Conservation (phyloP, 2,113 vertebrate species). For the Probosciger aterrimus region DNA sequence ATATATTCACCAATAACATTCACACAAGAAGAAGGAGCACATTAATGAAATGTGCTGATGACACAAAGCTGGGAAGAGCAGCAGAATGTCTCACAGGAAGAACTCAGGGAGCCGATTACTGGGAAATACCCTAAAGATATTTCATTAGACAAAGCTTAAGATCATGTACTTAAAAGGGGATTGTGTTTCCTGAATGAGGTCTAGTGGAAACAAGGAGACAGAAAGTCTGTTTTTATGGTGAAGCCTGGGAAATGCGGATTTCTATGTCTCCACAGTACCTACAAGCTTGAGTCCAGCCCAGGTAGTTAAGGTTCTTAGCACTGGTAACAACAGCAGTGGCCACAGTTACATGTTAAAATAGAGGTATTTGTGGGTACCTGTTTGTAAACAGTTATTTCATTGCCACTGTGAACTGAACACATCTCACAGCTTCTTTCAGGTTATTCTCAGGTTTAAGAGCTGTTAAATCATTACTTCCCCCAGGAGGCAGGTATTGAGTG, state of each 20-base stretch:
- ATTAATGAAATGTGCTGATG: neutral
- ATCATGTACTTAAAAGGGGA: slow-evolving; percentile 3
- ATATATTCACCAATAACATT: neutral
- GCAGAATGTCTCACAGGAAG: slow-evolving; percentile 16
- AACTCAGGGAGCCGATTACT: neutral
- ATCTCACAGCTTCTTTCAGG: neutral
- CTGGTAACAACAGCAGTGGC: neutral
- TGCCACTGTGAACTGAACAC: neutral
- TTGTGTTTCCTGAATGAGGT: slow-evolving; percentile 23
- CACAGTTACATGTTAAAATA: neutral
- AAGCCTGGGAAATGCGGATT: neutral
- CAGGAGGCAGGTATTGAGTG: neutral
- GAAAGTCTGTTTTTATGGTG: neutral
- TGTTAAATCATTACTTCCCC: neutral
- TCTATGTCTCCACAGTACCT: neutral
- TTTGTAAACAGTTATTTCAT: neutral
- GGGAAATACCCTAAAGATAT: slow-evolving; percentile 39
- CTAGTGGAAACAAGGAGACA: neutral
- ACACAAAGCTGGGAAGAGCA: neutral
- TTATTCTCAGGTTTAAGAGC: neutral
- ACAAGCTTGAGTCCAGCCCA: neutral
- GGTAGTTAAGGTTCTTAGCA: neutral
- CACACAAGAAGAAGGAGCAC: neutral
- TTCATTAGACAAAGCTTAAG: slow-evolving; percentile 34
- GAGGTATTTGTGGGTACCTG: rapidly evolving